Conservation (phyloP, 2,113 vertebrate genomes). For the Mobula hypostoma region DNA sequence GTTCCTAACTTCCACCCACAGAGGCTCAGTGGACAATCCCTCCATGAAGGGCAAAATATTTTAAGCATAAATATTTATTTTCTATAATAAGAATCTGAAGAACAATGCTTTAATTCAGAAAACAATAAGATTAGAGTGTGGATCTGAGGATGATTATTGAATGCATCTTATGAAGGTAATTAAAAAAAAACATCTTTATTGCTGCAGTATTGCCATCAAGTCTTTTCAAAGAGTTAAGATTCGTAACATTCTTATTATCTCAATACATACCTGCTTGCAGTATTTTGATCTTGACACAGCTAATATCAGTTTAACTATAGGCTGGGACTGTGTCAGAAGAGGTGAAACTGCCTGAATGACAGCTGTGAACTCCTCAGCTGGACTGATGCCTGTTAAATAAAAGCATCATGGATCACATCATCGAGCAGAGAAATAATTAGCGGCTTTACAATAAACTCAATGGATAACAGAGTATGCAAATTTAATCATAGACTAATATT, state of each 20-base stretch:
- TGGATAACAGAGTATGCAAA: not conserved
- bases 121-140: not conserved
- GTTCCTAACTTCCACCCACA: too few species aligned
- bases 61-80: not conserved
- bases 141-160: not conserved
- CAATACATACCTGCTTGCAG: conserved; percentile 61
- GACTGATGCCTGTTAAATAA: conserved; percentile 54
- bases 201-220: not conserved
- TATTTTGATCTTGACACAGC: conserved; percentile 68
- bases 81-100: not conserved
- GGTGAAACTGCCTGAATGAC: conserved; percentile 60
- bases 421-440: not conserved
- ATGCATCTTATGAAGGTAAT: not conserved
- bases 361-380: conserved; percentile 61
- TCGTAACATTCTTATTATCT: not conserved
- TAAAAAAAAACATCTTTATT: not conserved
- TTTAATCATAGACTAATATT: not conserved
- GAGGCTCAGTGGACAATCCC: too few species aligned
- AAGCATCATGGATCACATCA: not conserved
- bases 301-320: conserved; percentile 64
- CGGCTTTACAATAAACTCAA: not conserved
- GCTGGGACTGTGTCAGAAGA: conserved; percentile 60
- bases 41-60: too few species aligned
- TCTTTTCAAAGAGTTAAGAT: not conserved
- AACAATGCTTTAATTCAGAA: not conserved